Percentiles rank a stretch among this genome's conserved stretches.
These are phyloP conservation scores for Vipera ursinii DNA, from an alignment of 2,797 vertebrate species.

Conservation along the genomic window DNA sequence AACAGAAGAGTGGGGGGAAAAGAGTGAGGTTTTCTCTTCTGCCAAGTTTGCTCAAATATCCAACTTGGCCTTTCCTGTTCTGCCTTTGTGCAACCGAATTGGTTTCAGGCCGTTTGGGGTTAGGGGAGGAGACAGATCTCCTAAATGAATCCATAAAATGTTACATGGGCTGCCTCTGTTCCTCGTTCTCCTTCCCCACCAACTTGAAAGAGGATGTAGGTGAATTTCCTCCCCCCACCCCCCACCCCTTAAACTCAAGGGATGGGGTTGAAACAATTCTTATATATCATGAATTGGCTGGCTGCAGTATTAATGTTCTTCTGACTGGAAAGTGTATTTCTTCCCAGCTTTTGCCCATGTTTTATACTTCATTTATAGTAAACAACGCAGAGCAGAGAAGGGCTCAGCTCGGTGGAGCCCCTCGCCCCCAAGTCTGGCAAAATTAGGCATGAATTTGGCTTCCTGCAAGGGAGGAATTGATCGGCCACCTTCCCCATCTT, in stretches of 20 bases:
- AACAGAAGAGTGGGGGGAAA: fast-evolving
- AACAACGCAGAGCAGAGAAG: neutral
- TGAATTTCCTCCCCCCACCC: neutral
- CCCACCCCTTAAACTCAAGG: too few relatives aligned
- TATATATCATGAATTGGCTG: neutral
- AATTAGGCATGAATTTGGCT: neutral
- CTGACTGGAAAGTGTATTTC: neutral
- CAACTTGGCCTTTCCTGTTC: neutral
- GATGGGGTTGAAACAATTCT: neutral
- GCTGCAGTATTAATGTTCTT: neutral
- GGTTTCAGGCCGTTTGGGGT: neutral
- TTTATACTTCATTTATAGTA: neutral
- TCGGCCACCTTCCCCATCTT: too few relatives aligned
- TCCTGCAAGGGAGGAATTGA: neutral
- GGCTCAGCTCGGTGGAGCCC: neutral
- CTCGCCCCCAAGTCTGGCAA: neutral
- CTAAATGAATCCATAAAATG: neutral
- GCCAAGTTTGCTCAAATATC: neutral
- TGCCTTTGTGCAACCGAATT: neutral
- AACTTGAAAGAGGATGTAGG: neutral
- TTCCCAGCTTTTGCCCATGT: neutral
- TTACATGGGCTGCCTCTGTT: neutral
- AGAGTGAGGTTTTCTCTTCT: neutral
- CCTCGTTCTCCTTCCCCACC: neutral
- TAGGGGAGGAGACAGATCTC: neutral